phyloP scores from a whole-genome alignment of 64 coral and sea anemone species.

The Stichodactyla mertensii region DNA sequence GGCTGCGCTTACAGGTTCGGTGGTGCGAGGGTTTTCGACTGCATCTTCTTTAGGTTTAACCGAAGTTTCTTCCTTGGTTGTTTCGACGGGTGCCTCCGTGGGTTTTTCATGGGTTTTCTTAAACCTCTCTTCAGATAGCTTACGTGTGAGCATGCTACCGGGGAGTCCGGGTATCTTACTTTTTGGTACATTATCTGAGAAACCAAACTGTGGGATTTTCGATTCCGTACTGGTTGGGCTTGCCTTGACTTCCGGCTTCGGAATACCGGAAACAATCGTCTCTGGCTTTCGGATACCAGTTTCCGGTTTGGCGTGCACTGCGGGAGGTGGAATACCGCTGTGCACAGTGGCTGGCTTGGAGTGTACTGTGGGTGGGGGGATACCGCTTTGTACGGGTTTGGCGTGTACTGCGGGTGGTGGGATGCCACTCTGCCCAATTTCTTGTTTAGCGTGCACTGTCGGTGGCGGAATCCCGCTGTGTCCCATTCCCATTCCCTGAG shows the following conservation, averaged over 20 bases:
- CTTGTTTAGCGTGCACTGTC: not conserved
- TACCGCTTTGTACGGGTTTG: not conserved
- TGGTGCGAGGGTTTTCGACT: conserved; percentile 6
- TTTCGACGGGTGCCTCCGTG: conserved; percentile 1
- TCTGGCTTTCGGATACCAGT: not conserved
- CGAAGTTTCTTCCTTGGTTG: not conserved
- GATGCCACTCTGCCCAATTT: not conserved
- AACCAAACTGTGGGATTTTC: conserved; percentile 12
- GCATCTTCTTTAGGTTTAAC: not conserved
- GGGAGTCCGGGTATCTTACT: conserved; percentile 27
- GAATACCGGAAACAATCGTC: not conserved
- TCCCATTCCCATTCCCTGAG: not conserved
- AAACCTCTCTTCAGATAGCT: conserved; percentile 22
- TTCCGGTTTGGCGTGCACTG: not conserved
- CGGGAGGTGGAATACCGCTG: not conserved
- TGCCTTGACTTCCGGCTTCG: conserved; percentile 4
- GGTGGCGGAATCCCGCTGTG: not conserved
- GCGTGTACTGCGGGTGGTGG: not conserved
- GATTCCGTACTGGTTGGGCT: not conserved
- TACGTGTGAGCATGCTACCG: conserved; percentile 14
- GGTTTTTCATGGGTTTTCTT: not conserved
- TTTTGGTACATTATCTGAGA: not conserved
- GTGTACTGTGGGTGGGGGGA: too few species aligned
- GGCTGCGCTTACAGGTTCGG: too few species aligned
- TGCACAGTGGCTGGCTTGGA: not conserved